These are phyloP conservation scores for Napeogenes inachia DNA, from an alignment of 2,888 invertebrate species.

Conservation along the genomic window DNA sequence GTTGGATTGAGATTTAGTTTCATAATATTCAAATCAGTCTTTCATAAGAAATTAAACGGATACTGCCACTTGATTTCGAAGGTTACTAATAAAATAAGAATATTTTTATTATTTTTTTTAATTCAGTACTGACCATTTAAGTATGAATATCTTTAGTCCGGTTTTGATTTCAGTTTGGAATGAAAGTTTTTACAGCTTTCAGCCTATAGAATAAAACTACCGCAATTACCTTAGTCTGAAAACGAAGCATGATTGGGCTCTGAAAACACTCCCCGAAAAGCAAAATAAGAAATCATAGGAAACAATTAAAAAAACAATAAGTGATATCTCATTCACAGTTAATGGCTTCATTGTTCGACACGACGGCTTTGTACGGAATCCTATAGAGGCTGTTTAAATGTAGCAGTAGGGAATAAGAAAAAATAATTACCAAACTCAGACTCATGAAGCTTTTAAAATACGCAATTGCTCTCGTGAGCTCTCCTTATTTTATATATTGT, in stretches of 20 bases:
- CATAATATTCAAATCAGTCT: no score
- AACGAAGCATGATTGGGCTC: slow-evolving; percentile 20
- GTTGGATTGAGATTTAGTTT: no score
- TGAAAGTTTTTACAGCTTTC: slow-evolving; percentile 11
- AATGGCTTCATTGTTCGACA: slow-evolving; percentile 32
- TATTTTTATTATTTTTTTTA: no score
- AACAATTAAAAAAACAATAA: slow-evolving; percentile 35
- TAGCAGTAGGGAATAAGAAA: neutral
- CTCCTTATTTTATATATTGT: neutral
- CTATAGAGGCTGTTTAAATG: slow-evolving; percentile 15
- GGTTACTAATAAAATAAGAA: no score
- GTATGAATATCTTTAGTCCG: no score
- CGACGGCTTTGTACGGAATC: slow-evolving; percentile 24
- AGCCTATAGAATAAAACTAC: slow-evolving; percentile 21
- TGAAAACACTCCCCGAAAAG: slow-evolving; percentile 19
- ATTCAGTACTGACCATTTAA: no score
- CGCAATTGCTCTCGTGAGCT: neutral
- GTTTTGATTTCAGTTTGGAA: neutral
- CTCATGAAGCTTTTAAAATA: neutral
- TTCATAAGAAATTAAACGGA: no score
- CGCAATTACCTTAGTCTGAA: slow-evolving; percentile 5
- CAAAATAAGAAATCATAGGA: slow-evolving; percentile 29
- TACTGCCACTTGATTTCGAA: no score
- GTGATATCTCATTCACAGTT: slow-evolving; percentile 34
- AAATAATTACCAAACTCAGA: neutral